Evolutionary conservation across 2,888 invertebrate genomes (phyloP).

Genomic region (Tridacna crocea): DNA sequence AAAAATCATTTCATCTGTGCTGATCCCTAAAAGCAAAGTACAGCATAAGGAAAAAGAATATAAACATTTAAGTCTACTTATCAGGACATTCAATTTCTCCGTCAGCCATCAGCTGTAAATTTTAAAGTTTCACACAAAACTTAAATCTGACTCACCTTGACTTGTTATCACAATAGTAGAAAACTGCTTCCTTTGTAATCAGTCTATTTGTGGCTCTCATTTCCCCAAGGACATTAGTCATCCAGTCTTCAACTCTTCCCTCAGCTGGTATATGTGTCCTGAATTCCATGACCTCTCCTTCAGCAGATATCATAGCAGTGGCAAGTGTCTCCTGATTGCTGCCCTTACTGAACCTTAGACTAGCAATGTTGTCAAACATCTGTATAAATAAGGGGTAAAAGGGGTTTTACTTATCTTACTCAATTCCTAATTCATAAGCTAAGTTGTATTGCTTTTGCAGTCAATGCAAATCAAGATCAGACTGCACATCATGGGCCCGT

Average conservation of each 20-base stretch:
- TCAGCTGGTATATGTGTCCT: constrained; percentile 89
- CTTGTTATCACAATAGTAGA: constrained; percentile 89
- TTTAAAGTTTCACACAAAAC: no score
- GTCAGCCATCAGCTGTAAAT: no score
- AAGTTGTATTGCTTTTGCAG: no score
- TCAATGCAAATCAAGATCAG: no score
- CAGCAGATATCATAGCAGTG: constrained; percentile 93
- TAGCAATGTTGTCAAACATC: constrained; percentile 96
- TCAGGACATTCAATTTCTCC: no score
- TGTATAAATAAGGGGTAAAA: constrained; percentile 77
- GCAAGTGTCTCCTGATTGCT: constrained; percentile 89
- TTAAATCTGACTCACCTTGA: constrained; percentile 85
- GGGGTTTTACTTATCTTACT: background rate
- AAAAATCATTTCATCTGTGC: no score
- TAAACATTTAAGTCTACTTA: no score
- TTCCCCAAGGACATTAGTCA: constrained; percentile 92
- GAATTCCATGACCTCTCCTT: constrained; percentile 94
- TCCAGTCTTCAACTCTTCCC: constrained; percentile 96
- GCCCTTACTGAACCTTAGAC: constrained; percentile 89
- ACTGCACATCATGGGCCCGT: no score
- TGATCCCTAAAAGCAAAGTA: no score
- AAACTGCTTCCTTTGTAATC: constrained; percentile 94
- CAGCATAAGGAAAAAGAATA: no score
- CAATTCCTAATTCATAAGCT: no score
- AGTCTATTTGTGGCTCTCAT: constrained; percentile 93